Percentiles rank a stretch among this genome's conserved stretches.
Evolutionary conservation across 2,888 invertebrate species (phyloP).

Genomic region (Lysandra coridon): DNA sequence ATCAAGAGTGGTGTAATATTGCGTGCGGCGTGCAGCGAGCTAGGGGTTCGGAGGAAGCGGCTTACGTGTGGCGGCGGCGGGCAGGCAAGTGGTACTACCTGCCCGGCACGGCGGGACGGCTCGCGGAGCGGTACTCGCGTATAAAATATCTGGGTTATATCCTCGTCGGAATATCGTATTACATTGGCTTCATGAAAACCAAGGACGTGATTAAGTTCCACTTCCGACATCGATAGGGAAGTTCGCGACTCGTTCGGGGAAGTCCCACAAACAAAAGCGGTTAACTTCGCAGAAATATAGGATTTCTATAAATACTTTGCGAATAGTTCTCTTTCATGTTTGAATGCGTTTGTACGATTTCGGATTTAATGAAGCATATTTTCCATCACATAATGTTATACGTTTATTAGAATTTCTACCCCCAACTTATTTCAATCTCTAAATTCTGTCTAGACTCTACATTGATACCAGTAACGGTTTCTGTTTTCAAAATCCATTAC

Average conservation of each 20-base stretch:
- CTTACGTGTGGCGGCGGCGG: slow-evolving; percentile 75
- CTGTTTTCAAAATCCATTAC: not conserved
- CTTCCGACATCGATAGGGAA: slow-evolving; percentile 55
- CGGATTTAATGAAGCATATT: not conserved
- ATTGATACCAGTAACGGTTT: not conserved
- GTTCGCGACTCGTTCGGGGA: slow-evolving; percentile 39
- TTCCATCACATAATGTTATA: not conserved
- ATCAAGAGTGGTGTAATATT: slow-evolving; percentile 36
- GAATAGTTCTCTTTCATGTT: not conserved
- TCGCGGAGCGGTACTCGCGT: slow-evolving; percentile 62
- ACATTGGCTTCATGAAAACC: slow-evolving; percentile 69
- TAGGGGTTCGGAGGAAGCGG: slow-evolving; percentile 57
- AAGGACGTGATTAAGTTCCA: slow-evolving; percentile 67
- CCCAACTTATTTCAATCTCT: not conserved
- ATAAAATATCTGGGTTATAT: slow-evolving; percentile 74
- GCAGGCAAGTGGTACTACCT: slow-evolving; percentile 67
- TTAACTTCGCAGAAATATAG: slow-evolving; percentile 3
- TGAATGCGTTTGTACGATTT: not conserved
- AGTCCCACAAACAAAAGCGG: slow-evolving; percentile 10
- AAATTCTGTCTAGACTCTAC: not conserved
- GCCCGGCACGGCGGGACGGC: slow-evolving; percentile 49
- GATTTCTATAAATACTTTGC: not conserved
- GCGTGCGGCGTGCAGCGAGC: slow-evolving; percentile 49
- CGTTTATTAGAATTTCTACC: not conserved
- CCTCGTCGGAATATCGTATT: slow-evolving; percentile 72